phyloP scores from a whole-genome alignment of 2,113 vertebrate species.

The Neofelis nebulosa region DNA sequence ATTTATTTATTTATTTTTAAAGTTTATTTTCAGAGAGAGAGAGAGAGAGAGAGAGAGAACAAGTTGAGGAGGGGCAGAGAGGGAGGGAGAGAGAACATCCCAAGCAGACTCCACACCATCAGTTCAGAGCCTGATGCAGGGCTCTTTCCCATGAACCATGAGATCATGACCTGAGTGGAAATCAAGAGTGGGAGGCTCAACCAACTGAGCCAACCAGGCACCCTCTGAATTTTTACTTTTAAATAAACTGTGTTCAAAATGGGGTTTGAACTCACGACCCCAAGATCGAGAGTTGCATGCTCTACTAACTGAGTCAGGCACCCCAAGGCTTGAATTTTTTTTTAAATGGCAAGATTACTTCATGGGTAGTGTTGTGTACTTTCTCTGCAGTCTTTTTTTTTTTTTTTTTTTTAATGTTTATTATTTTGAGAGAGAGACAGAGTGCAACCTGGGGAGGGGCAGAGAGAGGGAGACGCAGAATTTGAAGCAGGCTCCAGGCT shows the following conservation, averaged over 20 bases:
- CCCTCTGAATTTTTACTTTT: neutral
- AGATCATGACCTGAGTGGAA: neutral
- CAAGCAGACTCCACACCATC: neutral
- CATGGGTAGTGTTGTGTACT: neutral
- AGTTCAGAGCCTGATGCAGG: neutral
- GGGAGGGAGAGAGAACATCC: neutral
- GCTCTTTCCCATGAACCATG: neutral
- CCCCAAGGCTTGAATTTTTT: neutral
- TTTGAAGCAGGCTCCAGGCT: too few relatives aligned
- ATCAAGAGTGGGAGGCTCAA: neutral
- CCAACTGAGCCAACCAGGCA: neutral
- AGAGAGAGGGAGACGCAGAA: too few relatives aligned
- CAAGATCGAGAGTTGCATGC: neutral
- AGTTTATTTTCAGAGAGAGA: neutral
- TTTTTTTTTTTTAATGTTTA: too few relatives aligned
- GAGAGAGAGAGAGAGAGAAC: neutral
- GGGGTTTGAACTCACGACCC: neutral
- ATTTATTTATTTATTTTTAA: neutral
- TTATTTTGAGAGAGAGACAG: too few relatives aligned
- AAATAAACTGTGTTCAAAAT: neutral
- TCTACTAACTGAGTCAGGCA: neutral
- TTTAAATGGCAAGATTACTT: slow-evolving; percentile 1
- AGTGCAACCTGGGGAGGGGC: too few relatives aligned
- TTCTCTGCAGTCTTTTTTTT: neutral
- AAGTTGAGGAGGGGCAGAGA: neutral